These are phyloP conservation scores for Atta texana DNA, from an alignment of 1,140 invertebrate genomes.

Conservation along the genomic window DNA sequence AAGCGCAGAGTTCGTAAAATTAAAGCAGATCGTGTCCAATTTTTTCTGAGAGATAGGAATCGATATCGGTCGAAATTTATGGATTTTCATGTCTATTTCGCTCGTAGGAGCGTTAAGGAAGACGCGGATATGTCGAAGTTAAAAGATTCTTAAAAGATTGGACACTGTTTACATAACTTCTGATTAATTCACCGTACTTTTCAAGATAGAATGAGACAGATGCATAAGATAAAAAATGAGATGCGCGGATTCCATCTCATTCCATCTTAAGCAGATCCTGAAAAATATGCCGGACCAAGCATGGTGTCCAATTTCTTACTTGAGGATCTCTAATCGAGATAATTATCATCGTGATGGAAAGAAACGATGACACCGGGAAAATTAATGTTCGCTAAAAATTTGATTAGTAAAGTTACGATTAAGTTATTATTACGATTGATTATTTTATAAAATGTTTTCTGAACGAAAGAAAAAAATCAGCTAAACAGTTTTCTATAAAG, in stretches of 20 bases:
- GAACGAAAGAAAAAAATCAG: neutral
- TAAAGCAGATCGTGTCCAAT: constrained; percentile 53
- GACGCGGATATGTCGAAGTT: neutral
- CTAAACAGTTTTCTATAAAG: constrained; percentile 10
- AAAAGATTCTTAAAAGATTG: too few relatives aligned
- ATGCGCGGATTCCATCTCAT: too few relatives aligned
- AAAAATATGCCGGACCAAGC: too few relatives aligned
- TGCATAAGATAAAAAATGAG: too few relatives aligned
- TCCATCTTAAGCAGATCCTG: too few relatives aligned
- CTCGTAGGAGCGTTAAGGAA: neutral
- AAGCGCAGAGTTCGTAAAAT: constrained; percentile 51
- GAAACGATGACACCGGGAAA: neutral
- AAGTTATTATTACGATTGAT: neutral
- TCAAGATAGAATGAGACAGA: too few relatives aligned
- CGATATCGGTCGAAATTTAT: constrained; percentile 3
- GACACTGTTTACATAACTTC: too few relatives aligned
- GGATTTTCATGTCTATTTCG: neutral
- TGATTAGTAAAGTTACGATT: neutral
- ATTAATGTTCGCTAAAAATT: neutral
- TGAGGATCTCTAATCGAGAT: too few relatives aligned
- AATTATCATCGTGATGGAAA: constrained; percentile 20
- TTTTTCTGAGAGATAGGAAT: neutral
- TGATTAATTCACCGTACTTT: too few relatives aligned
- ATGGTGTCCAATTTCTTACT: too few relatives aligned
- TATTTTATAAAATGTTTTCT: neutral